Evolutionary conservation across 2,797 vertebrate species (phyloP).

Genomic region (Loriculus beryllinus): DNA sequence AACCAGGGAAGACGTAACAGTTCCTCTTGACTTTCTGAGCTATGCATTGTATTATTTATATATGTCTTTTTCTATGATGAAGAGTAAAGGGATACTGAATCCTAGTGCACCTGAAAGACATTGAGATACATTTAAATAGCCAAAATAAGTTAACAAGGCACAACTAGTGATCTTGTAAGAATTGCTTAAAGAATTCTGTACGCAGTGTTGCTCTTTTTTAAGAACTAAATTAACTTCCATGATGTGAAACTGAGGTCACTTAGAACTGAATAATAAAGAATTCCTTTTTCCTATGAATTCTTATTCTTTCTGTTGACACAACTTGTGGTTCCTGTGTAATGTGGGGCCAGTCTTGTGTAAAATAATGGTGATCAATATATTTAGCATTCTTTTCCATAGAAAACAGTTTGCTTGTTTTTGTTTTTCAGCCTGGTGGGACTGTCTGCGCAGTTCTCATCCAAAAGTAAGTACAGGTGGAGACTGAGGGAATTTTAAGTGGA

Average conservation of each 20-base stretch:
- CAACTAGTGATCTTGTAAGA: not conserved
- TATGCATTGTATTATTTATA: conserved; percentile 54
- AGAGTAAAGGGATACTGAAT: not conserved
- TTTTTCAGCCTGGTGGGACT: not conserved
- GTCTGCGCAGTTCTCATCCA: not conserved
- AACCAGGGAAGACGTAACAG: not conserved
- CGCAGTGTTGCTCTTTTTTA: not conserved
- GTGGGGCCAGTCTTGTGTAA: not conserved
- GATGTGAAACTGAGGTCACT: not conserved
- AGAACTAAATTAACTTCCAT: not conserved
- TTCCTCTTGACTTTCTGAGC: not conserved
- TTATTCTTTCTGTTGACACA: not conserved
- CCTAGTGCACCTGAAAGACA: not conserved
- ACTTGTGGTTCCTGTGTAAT: not conserved
- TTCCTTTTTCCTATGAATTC: not conserved
- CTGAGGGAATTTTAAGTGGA: not conserved
- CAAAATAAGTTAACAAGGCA: not conserved
- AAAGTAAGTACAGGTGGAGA: not conserved
- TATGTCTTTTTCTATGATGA: not conserved
- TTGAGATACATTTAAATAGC: not conserved
- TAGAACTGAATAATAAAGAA: not conserved
- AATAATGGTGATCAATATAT: not conserved
- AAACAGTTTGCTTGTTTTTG: not conserved
- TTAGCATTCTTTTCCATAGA: not conserved
- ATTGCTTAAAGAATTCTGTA: not conserved